phyloP scores from a whole-genome alignment of 2,888 invertebrate species.

The Netelia melanura region DNA sequence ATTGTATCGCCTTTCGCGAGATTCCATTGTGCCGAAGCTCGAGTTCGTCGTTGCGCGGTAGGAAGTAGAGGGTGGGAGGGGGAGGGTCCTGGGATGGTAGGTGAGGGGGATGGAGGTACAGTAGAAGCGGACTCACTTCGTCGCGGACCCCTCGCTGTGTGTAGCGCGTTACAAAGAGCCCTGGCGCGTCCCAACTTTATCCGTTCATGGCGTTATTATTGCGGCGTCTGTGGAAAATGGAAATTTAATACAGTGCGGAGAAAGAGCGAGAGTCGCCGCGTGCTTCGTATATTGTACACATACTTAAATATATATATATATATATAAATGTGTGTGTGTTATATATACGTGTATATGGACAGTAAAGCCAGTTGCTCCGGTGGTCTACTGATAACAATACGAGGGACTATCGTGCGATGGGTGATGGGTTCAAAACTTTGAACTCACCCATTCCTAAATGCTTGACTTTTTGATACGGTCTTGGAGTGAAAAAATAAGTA shows the following conservation, averaged over 20 bases:
- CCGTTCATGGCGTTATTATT: constrained; percentile 72
- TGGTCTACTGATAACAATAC: background rate
- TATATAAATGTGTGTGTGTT: background rate
- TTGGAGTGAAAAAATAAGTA: background rate
- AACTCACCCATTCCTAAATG: background rate
- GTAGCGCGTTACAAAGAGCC: constrained; percentile 44
- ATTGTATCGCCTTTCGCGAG: constrained; percentile 64
- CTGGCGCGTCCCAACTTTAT: constrained; percentile 35
- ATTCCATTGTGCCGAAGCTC: constrained; percentile 66
- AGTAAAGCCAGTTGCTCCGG: constrained; percentile 18
- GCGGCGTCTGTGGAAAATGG: constrained; percentile 76
- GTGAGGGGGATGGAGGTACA: constrained; percentile 26
- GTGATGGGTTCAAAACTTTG: background rate
- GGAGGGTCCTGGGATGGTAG: background rate
- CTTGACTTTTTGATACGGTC: background rate
- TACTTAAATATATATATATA: constrained; percentile 17
- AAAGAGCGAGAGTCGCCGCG: constrained; percentile 55
- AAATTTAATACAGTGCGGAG: constrained; percentile 77
- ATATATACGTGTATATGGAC: background rate
- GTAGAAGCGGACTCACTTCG: constrained; percentile 49
- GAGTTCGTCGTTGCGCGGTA: constrained; percentile 30
- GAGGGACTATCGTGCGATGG: background rate
- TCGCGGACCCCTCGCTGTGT: constrained; percentile 36
- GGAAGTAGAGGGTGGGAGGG: constrained; percentile 27
- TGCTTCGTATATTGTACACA: constrained; percentile 18